A percentile compares a stretch with the other conserved stretches of the same genome.
Conservation (phyloP, 2,888 invertebrate genomes). For the Sericinus montela region DNA sequence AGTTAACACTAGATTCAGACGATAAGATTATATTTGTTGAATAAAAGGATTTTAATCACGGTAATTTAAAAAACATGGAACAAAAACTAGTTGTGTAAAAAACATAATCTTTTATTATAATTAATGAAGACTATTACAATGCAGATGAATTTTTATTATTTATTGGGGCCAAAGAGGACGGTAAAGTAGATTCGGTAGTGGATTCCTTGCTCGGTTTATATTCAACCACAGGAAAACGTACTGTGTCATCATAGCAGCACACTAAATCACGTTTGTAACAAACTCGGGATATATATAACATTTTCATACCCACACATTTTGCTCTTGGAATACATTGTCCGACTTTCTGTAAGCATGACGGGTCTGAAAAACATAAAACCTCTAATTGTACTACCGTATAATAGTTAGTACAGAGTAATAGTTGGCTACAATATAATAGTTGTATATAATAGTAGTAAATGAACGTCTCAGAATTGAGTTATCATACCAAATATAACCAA, state of each 20-base stretch:
- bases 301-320: slow-evolving; percentile 37
- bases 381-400: too few species aligned
- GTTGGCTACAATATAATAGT: too few species aligned
- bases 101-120: not conserved
- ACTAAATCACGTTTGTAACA: slow-evolving; percentile 49
- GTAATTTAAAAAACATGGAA: too few species aligned
- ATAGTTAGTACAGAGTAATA: too few species aligned
- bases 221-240: slow-evolving; percentile 22
- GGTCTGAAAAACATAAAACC: slow-evolving; percentile 35
- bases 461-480: too few species aligned
- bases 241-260: slow-evolving; percentile 49
- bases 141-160: not conserved
- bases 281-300: slow-evolving; percentile 45
- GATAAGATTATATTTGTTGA: too few species aligned
- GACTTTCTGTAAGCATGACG: slow-evolving; percentile 38
- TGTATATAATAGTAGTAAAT: too few species aligned
- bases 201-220: not conserved
- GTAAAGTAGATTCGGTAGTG: not conserved
- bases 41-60: too few species aligned
- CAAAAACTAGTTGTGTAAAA: not conserved
- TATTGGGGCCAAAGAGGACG: not conserved
- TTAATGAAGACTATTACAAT: not conserved
- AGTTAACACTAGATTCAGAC: too few species aligned
- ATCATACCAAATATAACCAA: too few species aligned
- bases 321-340: slow-evolving; percentile 45